A percentile compares a stretch with the other conserved stretches of the same genome.
Conservation (phyloP, 2,113 vertebrate species). For the Uropsilus gracilis region DNA sequence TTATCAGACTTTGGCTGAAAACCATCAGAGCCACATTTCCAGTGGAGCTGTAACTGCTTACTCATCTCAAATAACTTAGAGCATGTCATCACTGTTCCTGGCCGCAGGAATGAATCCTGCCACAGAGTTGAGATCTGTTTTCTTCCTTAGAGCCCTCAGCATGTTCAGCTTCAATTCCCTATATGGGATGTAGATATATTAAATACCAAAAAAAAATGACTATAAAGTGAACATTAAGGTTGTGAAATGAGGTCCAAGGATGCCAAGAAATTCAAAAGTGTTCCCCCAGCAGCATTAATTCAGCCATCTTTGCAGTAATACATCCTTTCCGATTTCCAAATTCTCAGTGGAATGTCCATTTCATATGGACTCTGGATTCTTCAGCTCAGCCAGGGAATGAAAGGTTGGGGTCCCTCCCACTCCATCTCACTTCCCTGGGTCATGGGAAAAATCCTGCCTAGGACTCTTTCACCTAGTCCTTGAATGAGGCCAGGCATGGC, state of each 20-base stretch:
- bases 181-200: constrained; percentile 58
- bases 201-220: constrained; percentile 52
- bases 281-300: constrained; percentile 56
- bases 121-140: constrained; percentile 81
- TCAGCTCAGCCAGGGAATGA: neutral
- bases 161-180: constrained; percentile 68
- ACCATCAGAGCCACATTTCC: constrained; percentile 32
- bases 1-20: constrained; percentile 43
- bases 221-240: constrained; percentile 63
- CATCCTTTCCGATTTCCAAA: constrained; percentile 47
- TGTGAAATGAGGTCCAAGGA: constrained; percentile 71
- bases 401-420: neutral
- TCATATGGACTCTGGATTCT: neutral
- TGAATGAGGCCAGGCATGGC: constrained; percentile 7
- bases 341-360: neutral
- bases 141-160: constrained; percentile 76
- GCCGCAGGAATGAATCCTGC: constrained; percentile 55
- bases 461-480: constrained; percentile 18
- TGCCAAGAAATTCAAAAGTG: constrained; percentile 72
- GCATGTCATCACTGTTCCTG: constrained; percentile 42
- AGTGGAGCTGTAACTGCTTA: constrained; percentile 53
- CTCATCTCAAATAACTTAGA: constrained; percentile 62
- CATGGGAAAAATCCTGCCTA: constrained; percentile 60
- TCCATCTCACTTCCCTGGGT: constrained; percentile 33
- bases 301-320: constrained; percentile 56